Evolutionary conservation across 2,113 vertebrate species (phyloP).

Genomic region (Rhinoderma darwinii): DNA sequence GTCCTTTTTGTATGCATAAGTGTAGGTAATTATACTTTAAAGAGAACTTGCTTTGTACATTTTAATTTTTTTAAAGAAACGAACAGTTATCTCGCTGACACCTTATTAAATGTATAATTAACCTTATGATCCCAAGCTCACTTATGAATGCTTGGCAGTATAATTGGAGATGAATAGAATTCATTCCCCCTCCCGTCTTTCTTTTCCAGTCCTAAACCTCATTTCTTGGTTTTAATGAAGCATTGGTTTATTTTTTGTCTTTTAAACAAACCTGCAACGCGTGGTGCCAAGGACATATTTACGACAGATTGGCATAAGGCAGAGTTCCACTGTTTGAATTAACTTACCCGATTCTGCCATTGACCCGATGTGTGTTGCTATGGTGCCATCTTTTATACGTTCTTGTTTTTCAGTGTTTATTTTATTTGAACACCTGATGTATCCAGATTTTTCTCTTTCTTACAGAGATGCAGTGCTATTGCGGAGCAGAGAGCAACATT

Average conservation of each 20-base stretch:
- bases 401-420: constrained; percentile 57
- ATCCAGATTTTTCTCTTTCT: constrained; percentile 58
- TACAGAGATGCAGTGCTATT: constrained; percentile 80
- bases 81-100: constrained; percentile 89
- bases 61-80: constrained; percentile 96
- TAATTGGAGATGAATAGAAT: constrained; percentile 81
- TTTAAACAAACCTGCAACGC: constrained; percentile 74
- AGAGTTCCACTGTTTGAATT: constrained; percentile 17
- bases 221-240: constrained; percentile 73
- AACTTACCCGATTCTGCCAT: neutral
- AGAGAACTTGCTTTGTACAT: constrained; percentile 88
- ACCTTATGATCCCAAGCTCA: constrained; percentile 86
- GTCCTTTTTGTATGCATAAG: constrained; percentile 87
- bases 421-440: constrained; percentile 47
- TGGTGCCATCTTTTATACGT: constrained; percentile 12
- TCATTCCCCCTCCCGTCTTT: constrained; percentile 69
- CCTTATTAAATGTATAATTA: constrained; percentile 95
- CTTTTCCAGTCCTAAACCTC: constrained; percentile 78
- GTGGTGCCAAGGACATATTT: constrained; percentile 65
- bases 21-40: constrained; percentile 93
- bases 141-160: constrained; percentile 85
- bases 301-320: constrained; percentile 33
- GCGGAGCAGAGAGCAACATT: constrained; percentile 73
- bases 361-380: constrained; percentile 8
- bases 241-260: constrained; percentile 69